Base-by-base conservation (phyloP, 2,113 vertebrate genomes). In the Albula goreensis region DNA sequence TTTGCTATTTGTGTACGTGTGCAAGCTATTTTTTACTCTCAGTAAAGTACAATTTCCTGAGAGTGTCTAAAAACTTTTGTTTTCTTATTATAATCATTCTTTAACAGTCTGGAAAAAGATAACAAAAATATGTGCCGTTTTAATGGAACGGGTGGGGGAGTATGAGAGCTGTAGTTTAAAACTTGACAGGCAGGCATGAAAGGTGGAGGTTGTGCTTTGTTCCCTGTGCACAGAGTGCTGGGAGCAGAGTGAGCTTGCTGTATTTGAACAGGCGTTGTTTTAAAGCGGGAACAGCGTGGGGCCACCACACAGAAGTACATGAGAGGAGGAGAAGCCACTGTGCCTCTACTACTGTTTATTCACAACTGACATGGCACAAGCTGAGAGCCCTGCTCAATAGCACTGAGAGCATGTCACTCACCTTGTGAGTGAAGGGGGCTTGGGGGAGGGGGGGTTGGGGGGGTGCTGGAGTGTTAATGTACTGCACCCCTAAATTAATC, bases 351-450 rank as follows among this genome's bases (percentile, higher is more conserved):
- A 41, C 78, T 79, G 90, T 93, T 93, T 93, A 88, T 92, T 93
- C 90, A 92, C 41, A 94, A 92, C 88, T 91, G 92, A 93, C 92
- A 92, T 91, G 92, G 93, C 88, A 94, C 90, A 92, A 94, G 92
- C 91, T 91, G 91, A 87, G 86, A 89, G 83, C 93, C 91, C 93
- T 94, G 92, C 94, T 93, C 88, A 86, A 84, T 49, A 80, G 88
- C 85, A 92, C 86, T 92, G 90, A 87, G 81, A 7, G 84, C 87
- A 86, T 94, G 94, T 94, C 94, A 95, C 92, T 89, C 90, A 88
- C 85, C 88, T 89, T 86, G 86, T 60, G 80, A 91, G 87, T 87
- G 88, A 70, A 9, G 25, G 70, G 74, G 7, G 60, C 5, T 17
- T 50, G 60, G 22, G 2, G 56, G n/a, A n/a, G 57, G 41, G 81